Evolutionary conservation across 2,888 invertebrate species (phyloP).

Genomic region (Alviniconcha strummeri): DNA sequence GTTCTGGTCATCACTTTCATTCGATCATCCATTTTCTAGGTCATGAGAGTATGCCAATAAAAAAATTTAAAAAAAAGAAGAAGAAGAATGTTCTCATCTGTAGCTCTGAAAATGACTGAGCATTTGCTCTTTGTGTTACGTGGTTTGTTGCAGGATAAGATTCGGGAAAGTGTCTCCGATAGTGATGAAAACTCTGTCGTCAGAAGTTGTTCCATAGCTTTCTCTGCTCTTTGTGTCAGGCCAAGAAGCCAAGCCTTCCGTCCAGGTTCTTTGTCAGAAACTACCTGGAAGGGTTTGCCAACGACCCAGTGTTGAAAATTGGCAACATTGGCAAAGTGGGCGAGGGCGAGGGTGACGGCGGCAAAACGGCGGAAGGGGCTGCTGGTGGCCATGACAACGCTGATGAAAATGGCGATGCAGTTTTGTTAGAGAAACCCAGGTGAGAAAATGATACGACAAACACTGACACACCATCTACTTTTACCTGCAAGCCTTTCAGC

Average conservation of each 20-base stretch:
- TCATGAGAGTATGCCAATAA: too few relatives aligned
- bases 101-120: too few relatives aligned
- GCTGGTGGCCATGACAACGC: slow-evolving; percentile 27
- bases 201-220: neutral
- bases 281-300: slow-evolving; percentile 90
- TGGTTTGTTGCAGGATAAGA: too few relatives aligned
- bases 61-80: too few relatives aligned
- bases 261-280: slow-evolving; percentile 90
- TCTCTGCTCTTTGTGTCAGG: neutral
- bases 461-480: too few relatives aligned
- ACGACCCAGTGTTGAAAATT: slow-evolving; percentile 84
- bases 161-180: too few relatives aligned
- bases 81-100: too few relatives aligned
- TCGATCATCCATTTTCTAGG: too few relatives aligned
- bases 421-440: slow-evolving; percentile 40
- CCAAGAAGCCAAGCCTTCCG: slow-evolving; percentile 82
- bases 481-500: too few relatives aligned
- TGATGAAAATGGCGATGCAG: slow-evolving; percentile 44
- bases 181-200: too few relatives aligned
- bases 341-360: slow-evolving; percentile 10
- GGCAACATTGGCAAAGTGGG: slow-evolving; percentile 21
- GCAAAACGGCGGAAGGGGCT: slow-evolving; percentile 20
- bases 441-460: neutral
- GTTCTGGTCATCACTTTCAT: too few relatives aligned
- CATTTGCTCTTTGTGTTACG: too few relatives aligned